Conservation (phyloP, 2,113 vertebrate genomes). For the Muscicapa adusta region DNA sequence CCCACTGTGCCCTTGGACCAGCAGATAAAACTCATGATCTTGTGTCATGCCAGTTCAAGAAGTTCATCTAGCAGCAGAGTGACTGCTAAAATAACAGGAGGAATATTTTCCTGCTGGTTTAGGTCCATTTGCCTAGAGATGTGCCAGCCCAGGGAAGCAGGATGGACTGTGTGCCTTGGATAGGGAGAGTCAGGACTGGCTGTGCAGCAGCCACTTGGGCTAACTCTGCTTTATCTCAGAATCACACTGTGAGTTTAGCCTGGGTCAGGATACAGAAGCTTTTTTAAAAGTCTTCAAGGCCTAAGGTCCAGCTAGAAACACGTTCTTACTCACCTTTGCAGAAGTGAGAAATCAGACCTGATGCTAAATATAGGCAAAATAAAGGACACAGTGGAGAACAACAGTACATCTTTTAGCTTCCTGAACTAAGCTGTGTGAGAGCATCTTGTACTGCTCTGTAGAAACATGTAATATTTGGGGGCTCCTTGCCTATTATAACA, state of each 20-base stretch:
- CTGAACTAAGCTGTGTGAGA: background rate
- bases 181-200: background rate
- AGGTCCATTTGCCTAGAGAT: background rate
- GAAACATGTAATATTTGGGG: background rate
- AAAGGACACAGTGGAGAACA: background rate
- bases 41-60: background rate
- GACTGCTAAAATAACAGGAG: background rate
- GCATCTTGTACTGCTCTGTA: background rate
- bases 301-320: background rate
- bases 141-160: background rate
- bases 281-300: background rate
- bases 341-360: background rate
- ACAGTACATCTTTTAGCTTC: background rate
- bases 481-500: background rate
- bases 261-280: background rate
- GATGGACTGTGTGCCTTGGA: background rate
- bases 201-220: fast-evolving
- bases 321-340: background rate
- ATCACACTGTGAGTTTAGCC: background rate
- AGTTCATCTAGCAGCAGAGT: background rate
- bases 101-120: background rate
- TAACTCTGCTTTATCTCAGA: background rate
- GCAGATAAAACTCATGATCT: background rate
- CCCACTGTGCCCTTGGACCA: background rate
- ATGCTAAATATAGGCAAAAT: background rate